Conservation (phyloP, 1,140 invertebrate genomes). For the Aphidius ervi region DNA sequence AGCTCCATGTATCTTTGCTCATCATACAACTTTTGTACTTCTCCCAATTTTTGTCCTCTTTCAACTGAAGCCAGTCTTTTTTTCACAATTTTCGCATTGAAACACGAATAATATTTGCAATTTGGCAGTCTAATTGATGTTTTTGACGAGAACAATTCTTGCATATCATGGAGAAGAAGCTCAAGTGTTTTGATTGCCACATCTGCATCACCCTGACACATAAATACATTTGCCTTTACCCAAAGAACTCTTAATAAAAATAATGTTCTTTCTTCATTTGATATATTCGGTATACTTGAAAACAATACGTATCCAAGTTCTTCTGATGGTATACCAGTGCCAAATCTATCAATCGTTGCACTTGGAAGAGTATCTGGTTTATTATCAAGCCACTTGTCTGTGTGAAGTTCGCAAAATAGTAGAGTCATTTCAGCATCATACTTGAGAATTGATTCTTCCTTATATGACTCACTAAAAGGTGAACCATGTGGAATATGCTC, state of each 20-base stretch:
- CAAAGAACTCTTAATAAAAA: constrained; percentile 54
- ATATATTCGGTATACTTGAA: constrained; percentile 46
- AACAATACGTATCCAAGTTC: constrained; percentile 49
- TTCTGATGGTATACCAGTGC: constrained; percentile 45
- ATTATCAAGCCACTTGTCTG: constrained; percentile 56
- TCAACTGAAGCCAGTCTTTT: constrained; percentile 54
- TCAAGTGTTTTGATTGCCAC: constrained; percentile 51
- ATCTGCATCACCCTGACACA: constrained; percentile 52
- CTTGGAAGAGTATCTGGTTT: constrained; percentile 51
- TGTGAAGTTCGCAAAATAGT: constrained; percentile 61
- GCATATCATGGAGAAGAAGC: constrained; percentile 44
- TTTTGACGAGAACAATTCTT: constrained; percentile 35
- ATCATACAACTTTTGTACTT: constrained; percentile 59
- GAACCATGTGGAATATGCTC: constrained; percentile 52
- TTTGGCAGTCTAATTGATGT: constrained; percentile 51
- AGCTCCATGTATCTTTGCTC: constrained; percentile 63
- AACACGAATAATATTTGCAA: constrained; percentile 51
- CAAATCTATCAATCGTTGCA: constrained; percentile 36
- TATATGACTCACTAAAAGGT: constrained; percentile 47
- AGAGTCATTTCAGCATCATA: constrained; percentile 60
- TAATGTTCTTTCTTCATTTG: constrained; percentile 34
- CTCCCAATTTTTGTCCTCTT: constrained; percentile 55
- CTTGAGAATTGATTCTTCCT: constrained; percentile 52
- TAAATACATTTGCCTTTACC: constrained; percentile 54
- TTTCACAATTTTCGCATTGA: constrained; percentile 45